Evolutionary conservation across 2,113 vertebrate genomes (phyloP).

Genomic region (Hepsetus odoe): DNA sequence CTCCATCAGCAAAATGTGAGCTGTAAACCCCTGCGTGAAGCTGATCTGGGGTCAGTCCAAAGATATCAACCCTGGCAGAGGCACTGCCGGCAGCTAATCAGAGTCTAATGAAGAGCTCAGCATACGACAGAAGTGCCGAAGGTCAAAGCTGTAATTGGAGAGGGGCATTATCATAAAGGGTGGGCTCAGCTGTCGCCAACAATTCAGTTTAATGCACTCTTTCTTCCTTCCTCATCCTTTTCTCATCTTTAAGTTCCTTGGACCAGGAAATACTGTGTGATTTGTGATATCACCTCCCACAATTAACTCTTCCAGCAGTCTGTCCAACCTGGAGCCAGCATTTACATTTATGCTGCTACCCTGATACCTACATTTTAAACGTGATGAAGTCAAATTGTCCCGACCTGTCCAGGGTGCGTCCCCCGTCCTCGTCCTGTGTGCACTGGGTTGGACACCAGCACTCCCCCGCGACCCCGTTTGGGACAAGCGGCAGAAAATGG

Average conservation of each 20-base stretch:
- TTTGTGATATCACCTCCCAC: background rate
- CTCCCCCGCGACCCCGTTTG: too few species aligned
- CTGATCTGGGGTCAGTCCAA: slow-evolving; percentile 67
- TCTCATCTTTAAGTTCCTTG: slow-evolving; percentile 53
- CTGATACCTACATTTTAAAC: too few species aligned
- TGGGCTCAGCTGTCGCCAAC: slow-evolving; percentile 76
- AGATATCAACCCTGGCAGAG: slow-evolving; percentile 61
- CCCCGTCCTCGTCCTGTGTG: too few species aligned
- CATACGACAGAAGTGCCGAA: slow-evolving; percentile 73
- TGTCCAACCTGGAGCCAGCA: too few species aligned
- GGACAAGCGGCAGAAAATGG: too few species aligned
- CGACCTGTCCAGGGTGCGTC: too few species aligned
- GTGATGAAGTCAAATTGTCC: too few species aligned
- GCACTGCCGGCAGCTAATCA: slow-evolving; percentile 76
- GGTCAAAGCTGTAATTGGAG: slow-evolving; percentile 84
- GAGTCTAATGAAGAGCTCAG: slow-evolving; percentile 75
- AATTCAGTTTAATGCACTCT: slow-evolving; percentile 69
- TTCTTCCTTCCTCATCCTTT: slow-evolving; percentile 17
- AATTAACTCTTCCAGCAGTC: background rate
- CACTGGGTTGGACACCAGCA: too few species aligned
- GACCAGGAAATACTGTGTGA: background rate
- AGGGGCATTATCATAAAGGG: slow-evolving; percentile 82
- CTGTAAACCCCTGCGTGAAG: slow-evolving; percentile 22
- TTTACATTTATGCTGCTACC: too few species aligned
- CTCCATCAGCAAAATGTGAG: background rate